Conservation (phyloP, 2,888 invertebrate genomes). For the Hypolimnas misippus region DNA sequence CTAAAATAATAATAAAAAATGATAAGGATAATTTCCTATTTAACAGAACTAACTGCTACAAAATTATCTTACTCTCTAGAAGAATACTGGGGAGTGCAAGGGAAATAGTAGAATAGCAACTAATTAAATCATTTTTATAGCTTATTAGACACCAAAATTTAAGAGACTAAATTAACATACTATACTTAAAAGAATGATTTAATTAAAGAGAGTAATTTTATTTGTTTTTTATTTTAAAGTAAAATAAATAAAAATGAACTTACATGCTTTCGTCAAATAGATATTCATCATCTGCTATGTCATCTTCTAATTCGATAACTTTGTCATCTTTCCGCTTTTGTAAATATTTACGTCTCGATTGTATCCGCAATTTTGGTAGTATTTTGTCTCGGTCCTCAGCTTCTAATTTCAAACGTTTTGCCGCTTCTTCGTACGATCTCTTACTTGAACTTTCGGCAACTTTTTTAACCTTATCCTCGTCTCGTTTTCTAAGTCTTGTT, state of each 20-base stretch:
- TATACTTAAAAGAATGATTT: too few relatives aligned
- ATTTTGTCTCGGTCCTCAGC: constrained; percentile 93
- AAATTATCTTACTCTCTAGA: too few relatives aligned
- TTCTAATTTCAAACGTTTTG: constrained; percentile 94
- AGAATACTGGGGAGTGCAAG: too few relatives aligned
- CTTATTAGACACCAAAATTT: too few relatives aligned
- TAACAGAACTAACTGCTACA: too few relatives aligned
- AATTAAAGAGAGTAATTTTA: too few relatives aligned
- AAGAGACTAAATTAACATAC: too few relatives aligned
- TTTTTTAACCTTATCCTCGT: constrained; percentile 94
- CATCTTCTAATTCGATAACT: constrained; percentile 96
- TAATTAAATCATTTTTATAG: too few relatives aligned
- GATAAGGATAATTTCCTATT: neutral
- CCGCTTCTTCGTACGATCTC: constrained; percentile 93
- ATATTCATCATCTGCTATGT: constrained; percentile 97
- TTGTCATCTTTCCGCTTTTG: constrained; percentile 98
- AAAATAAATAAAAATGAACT: constrained; percentile 57
- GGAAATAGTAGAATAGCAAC: too few relatives aligned
- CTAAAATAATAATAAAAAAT: constrained; percentile 66
- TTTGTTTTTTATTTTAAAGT: too few relatives aligned
- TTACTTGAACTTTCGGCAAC: constrained; percentile 87
- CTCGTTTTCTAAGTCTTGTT: constrained; percentile 92
- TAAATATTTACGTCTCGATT: constrained; percentile 96
- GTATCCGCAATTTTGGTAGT: constrained; percentile 93
- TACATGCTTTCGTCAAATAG: constrained; percentile 95